These are phyloP conservation scores for Oryzias sinensis DNA, from an alignment of 2,797 vertebrate species.

Conservation along the genomic window DNA sequence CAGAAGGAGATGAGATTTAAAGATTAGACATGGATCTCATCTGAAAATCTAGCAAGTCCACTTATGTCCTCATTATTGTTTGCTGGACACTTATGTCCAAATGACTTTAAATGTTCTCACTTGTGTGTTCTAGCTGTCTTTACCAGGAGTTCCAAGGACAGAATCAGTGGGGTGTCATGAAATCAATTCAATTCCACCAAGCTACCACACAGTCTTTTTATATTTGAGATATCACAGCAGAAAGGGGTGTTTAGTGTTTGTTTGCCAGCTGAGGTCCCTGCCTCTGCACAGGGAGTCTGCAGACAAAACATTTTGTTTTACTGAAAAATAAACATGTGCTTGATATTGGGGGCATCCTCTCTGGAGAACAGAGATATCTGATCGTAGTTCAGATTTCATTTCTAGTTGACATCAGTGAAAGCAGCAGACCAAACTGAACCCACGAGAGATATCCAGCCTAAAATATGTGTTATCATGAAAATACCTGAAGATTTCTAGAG, in stretches of 20 bases:
- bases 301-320: conserved; percentile 53
- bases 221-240: conserved; percentile 52
- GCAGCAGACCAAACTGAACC: conserved; percentile 31
- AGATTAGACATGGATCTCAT: conserved; percentile 47
- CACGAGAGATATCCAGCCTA: conserved; percentile 34
- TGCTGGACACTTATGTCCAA: conserved; percentile 9
- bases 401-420: conserved; percentile 58
- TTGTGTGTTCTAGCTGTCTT: conserved; percentile 12
- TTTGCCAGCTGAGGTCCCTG: conserved; percentile 47
- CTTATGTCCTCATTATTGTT: conserved; percentile 29
- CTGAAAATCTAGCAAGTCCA: conserved; percentile 30
- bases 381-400: conserved; percentile 57
- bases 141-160: conserved; percentile 31
- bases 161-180: conserved; percentile 30
- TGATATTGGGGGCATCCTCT: conserved; percentile 48
- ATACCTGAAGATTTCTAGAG: too few relatives aligned
- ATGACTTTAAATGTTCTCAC: not conserved
- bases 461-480: too few relatives aligned
- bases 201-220: conserved; percentile 39
- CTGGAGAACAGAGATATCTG: conserved; percentile 50
- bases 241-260: conserved; percentile 41
- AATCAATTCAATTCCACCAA: conserved; percentile 59
- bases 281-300: conserved; percentile 16
- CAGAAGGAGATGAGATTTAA: conserved; percentile 46
- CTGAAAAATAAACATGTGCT: conserved; percentile 34